Evolutionary conservation across 2,888 invertebrate genomes (phyloP).

Genomic region (Tetropium fuscum): DNA sequence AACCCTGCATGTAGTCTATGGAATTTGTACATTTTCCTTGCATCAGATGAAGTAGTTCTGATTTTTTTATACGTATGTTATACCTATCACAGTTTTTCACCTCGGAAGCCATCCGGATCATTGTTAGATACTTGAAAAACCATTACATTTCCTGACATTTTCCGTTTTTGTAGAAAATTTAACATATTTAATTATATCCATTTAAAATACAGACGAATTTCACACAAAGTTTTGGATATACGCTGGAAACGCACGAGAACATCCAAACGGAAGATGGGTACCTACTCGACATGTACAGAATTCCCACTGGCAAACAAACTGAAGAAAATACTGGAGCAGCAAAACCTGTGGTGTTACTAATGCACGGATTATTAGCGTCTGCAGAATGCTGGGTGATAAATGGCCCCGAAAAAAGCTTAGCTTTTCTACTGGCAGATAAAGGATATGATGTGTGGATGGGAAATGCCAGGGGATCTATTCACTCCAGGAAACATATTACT

Average conservation of each 20-base stretch:
- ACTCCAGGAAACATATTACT: conserved; percentile 65
- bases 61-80: no score
- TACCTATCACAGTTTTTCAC: no score
- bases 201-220: conserved; percentile 63
- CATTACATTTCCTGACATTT: no score
- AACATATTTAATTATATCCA: neutral
- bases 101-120: no score
- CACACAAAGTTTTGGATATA: conserved; percentile 71
- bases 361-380: conserved; percentile 75
- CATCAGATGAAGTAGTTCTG: no score
- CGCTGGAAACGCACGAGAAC: conserved; percentile 70
- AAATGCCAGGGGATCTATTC: conserved; percentile 71
- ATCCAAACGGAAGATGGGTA: conserved; percentile 82
- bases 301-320: conserved; percentile 67
- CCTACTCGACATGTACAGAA: conserved; percentile 79
- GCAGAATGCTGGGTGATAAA: conserved; percentile 79
- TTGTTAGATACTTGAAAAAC: no score
- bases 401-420: conserved; percentile 41
- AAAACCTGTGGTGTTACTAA: conserved; percentile 38
- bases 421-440: conserved; percentile 40
- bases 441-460: conserved; percentile 52
- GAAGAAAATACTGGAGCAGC: neutral
- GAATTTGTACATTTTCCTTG: no score
- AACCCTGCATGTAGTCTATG: no score
- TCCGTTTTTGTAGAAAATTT: neutral